phyloP scores from a whole-genome alignment of 2,797 vertebrate species.

The Platyrinchus mystaceus region DNA sequence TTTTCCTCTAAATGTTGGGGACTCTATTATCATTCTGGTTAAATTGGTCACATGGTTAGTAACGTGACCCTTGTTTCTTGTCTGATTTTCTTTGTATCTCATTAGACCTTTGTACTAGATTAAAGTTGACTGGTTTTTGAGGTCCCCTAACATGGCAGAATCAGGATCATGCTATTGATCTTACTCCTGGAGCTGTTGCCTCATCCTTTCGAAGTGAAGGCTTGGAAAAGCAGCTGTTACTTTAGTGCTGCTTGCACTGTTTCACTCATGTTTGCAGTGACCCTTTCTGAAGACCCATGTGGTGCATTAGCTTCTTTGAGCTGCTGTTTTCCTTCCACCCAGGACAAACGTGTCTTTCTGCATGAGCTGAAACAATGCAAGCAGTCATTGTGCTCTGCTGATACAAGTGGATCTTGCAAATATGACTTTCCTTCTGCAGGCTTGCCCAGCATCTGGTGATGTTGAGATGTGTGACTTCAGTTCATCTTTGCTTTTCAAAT shows the following conservation, averaged over 20 bases:
- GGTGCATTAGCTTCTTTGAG: not conserved
- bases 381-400: not conserved
- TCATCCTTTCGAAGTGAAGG: not conserved
- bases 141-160: not conserved
- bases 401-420: not conserved
- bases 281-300: not conserved
- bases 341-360: not conserved
- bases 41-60: not conserved
- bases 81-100: not conserved
- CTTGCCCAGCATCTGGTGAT: not conserved
- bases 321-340: not conserved
- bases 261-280: not conserved
- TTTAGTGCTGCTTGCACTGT: not conserved
- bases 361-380: not conserved
- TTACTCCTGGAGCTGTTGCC: not conserved
- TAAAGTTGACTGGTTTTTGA: not conserved
- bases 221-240: not conserved
- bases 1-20: not conserved
- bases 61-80: not conserved
- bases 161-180: not conserved
- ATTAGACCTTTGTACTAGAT: not conserved
- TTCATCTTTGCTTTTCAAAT: not conserved
- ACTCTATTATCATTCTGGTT: not conserved
- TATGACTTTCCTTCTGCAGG: accelerated
- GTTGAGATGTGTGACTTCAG: not conserved